phyloP scores from a whole-genome alignment of 2,113 vertebrate species.

The Laticauda laticaudata region DNA sequence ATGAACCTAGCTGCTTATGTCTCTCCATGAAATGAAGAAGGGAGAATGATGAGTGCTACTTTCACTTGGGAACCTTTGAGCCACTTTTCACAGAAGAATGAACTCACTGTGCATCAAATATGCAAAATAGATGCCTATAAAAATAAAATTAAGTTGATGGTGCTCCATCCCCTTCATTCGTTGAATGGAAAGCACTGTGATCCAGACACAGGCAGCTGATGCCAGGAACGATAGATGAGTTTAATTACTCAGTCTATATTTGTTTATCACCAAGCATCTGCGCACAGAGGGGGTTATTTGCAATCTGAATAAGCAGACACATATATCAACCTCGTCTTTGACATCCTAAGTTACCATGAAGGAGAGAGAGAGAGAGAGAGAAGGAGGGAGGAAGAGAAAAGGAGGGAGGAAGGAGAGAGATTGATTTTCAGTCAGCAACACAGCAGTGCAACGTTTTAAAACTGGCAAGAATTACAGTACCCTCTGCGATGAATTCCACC shows the following conservation, averaged over 20 bases:
- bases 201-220: neutral
- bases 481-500: neutral
- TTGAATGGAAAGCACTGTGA: neutral
- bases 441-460: neutral
- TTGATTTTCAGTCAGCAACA: no score
- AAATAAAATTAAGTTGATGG: neutral
- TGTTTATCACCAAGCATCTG: neutral
- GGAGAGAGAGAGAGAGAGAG: neutral
- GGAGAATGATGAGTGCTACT: neutral
- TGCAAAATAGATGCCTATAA: neutral
- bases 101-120: neutral
- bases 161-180: neutral
- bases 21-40: neutral
- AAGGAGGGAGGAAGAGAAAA: no score
- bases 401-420: neutral
- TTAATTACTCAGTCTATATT: conserved; percentile 16
- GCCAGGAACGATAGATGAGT: conserved; percentile 15
- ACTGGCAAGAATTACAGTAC: neutral
- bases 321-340: neutral
- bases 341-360: neutral
- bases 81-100: neutral
- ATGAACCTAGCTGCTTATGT: neutral
- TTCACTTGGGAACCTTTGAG: neutral
- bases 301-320: neutral
- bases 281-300: neutral